Evolutionary conservation across 53 echinoderm and acorn worm species (phyloP).

Genomic region (Astropecten irregularis): DNA sequence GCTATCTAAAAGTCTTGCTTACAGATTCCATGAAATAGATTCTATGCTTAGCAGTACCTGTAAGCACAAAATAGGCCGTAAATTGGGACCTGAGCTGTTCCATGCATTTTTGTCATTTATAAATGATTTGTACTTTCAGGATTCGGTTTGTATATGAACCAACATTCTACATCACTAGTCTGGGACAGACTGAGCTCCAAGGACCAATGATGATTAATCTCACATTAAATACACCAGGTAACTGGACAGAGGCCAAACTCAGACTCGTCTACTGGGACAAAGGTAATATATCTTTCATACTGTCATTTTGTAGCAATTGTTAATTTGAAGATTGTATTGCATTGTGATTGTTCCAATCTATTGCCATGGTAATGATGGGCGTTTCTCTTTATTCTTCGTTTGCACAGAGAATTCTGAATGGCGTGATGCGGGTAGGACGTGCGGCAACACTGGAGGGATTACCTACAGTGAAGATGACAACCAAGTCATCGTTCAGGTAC

Average conservation of each 20-base stretch:
- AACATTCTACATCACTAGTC: conserved; percentile 51
- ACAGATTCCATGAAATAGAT: no score
- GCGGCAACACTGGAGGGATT: background rate
- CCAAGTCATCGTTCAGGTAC: conserved; percentile 27
- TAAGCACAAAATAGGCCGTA: no score
- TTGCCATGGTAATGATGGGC: no score
- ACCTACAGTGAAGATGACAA: background rate
- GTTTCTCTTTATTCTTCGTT: no score
- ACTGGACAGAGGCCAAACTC: conserved; percentile 33
- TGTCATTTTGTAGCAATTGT: no score
- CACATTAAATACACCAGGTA: conserved; percentile 6
- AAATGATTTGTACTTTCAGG: no score
- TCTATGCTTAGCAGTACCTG: no score
- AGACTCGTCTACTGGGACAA: conserved; percentile 57
- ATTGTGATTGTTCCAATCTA: no score
- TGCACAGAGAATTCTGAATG: conserved; percentile 39
- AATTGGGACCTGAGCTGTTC: no score
- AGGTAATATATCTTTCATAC: conserved; percentile 10
- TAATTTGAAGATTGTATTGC: background rate
- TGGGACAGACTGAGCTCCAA: conserved; percentile 58
- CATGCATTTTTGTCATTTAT: no score
- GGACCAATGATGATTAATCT: conserved; percentile 56
- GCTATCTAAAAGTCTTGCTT: no score
- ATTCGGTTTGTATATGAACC: conserved; percentile 53
- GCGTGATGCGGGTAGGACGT: conserved; percentile 47